Conservation (phyloP, 2,113 vertebrate species). For the Eolophus roseicapilla region DNA sequence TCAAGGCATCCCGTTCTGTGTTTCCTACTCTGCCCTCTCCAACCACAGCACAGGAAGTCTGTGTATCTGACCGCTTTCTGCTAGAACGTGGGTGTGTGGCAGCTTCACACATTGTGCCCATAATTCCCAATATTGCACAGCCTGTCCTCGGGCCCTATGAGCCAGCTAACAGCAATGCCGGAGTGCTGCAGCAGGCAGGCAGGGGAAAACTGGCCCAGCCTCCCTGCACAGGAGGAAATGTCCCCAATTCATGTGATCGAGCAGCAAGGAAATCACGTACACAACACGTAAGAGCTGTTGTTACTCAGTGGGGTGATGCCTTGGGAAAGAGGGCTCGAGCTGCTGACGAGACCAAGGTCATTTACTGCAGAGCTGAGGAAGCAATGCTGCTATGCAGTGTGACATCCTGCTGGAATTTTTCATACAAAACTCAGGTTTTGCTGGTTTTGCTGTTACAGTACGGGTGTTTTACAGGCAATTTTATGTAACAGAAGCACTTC, state of each 20-base stretch:
- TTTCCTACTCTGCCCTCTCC: fast-evolving
- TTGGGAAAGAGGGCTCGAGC: background rate
- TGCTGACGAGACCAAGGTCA: fast-evolving
- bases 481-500: background rate
- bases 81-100: fast-evolving
- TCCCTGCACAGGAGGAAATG: fast-evolving
- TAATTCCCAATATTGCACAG: fast-evolving
- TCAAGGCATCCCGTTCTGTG: fast-evolving
- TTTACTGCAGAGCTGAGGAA: background rate
- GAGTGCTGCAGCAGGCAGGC: background rate
- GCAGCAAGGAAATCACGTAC: fast-evolving
- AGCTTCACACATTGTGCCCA: fast-evolving
- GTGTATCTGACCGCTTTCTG: fast-evolving
- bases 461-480: background rate
- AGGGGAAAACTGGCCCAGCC: fast-evolving
- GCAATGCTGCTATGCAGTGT: fast-evolving
- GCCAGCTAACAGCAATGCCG: fast-evolving
- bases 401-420: background rate
- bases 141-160: fast-evolving
- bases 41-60: fast-evolving
- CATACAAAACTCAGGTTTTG: fast-evolving
- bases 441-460: fast-evolving
- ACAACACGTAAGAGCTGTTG: fast-evolving
- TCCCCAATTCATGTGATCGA: fast-evolving
- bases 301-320: fast-evolving